These are phyloP conservation scores for Atethmia centrago DNA, from an alignment of 2,888 invertebrate species.

Conservation along the genomic window DNA sequence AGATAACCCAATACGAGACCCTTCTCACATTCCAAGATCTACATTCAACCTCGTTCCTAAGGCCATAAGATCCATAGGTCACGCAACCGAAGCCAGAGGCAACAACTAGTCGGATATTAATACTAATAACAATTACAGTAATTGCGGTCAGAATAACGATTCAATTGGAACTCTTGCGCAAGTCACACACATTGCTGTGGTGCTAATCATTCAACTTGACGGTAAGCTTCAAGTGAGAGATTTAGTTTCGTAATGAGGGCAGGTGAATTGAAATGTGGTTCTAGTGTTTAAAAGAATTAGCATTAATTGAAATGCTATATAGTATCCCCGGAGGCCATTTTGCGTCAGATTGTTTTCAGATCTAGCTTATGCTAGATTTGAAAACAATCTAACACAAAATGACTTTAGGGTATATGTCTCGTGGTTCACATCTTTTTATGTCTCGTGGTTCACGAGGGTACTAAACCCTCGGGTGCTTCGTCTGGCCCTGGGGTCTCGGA, in stretches of 20 bases:
- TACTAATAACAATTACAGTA: slow-evolving; percentile 65
- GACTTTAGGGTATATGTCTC: no score
- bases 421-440: no score
- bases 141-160: slow-evolving; percentile 63
- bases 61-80: slow-evolving; percentile 43
- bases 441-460: no score
- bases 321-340: background rate
- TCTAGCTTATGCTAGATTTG: no score
- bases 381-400: no score
- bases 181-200: slow-evolving; percentile 15
- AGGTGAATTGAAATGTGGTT: slow-evolving; percentile 28
- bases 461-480: no score
- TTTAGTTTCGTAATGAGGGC: slow-evolving; percentile 43
- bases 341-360: background rate
- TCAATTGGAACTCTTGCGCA: slow-evolving; percentile 61
- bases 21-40: background rate
- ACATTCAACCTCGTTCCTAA: slow-evolving; percentile 20
- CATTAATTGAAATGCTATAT: background rate
- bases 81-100: slow-evolving; percentile 60
- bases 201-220: slow-evolving; percentile 43
- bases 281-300: background rate
- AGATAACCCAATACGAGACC: background rate
- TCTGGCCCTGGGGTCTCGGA: no score
- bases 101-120: slow-evolving; percentile 47
- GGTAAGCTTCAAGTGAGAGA: slow-evolving; percentile 34